A percentile compares a stretch with the other conserved stretches of the same genome.
Conservation (phyloP, 2,113 vertebrate species). For the Herpetotheres cachinnans region DNA sequence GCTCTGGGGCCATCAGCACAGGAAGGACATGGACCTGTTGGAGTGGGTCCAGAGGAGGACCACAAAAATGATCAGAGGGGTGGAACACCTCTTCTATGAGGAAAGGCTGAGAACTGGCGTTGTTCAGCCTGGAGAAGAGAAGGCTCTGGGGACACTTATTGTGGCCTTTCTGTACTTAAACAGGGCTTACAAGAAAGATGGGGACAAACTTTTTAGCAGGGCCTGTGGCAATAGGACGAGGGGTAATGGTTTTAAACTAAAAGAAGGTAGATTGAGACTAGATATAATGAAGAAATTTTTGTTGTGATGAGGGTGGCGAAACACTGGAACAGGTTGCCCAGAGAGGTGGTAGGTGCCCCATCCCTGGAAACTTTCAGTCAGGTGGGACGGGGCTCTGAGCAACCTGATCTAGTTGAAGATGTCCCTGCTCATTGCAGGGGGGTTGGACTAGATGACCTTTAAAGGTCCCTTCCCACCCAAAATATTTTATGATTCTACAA, state of each 20-base stretch:
- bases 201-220: not conserved
- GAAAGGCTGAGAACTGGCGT: not conserved
- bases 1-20: not conserved
- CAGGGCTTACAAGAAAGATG: not conserved
- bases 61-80: not conserved
- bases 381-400: not conserved
- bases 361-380: not conserved
- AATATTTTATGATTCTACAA: not conserved
- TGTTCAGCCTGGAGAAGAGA: not conserved
- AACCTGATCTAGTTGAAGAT: not conserved
- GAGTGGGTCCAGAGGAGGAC: not conserved
- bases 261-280: not conserved
- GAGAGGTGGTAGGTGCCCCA: not conserved
- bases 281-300: not conserved
- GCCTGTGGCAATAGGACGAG: not conserved
- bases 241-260: not conserved
- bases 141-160: not conserved
- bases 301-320: not conserved
- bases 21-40: not conserved
- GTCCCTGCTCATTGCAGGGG: not conserved
- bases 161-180: not conserved
- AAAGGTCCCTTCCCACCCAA: not conserved
- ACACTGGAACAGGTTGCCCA: not conserved
- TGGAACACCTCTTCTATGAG: not conserved
- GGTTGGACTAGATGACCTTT: not conserved